These are phyloP conservation scores for Pomacea maculata DNA, from an alignment of 1,140 invertebrate species.

Conservation along the genomic window DNA sequence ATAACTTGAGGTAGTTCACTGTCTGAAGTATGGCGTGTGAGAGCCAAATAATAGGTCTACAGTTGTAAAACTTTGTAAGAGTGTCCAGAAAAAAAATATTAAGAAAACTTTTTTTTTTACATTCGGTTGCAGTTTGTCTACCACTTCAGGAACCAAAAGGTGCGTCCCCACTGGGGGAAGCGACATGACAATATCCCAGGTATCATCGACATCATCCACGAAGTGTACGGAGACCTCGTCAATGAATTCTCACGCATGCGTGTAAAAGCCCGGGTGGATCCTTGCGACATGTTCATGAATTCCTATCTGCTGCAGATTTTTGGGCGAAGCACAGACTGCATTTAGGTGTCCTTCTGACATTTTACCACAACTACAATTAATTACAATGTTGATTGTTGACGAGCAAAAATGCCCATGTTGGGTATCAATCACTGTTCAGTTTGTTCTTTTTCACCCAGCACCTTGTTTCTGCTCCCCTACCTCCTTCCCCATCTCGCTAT, in stretches of 20 bases:
- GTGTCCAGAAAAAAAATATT: not conserved
- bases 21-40: no score
- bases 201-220: conserved; percentile 30
- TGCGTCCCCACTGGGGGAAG: conserved; percentile 40
- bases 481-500: no score
- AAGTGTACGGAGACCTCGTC: conserved; percentile 28
- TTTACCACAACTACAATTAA: not conserved
- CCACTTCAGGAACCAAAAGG: conserved; percentile 25
- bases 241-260: conserved; percentile 20
- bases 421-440: no score
- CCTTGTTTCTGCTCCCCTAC: no score
- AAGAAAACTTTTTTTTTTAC: not conserved
- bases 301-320: conserved; percentile 32
- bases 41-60: no score
- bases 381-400: not conserved
- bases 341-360: not conserved
- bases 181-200: conserved; percentile 38
- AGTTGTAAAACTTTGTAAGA: no score
- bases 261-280: conserved; percentile 26
- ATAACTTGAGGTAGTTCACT: no score
- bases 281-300: conserved; percentile 42
- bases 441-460: no score
- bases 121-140: conserved; percentile 33
- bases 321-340: conserved; percentile 24
- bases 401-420: no score